Conservation (phyloP, 2,888 invertebrate genomes). For the Nemotelus nigrinus region DNA sequence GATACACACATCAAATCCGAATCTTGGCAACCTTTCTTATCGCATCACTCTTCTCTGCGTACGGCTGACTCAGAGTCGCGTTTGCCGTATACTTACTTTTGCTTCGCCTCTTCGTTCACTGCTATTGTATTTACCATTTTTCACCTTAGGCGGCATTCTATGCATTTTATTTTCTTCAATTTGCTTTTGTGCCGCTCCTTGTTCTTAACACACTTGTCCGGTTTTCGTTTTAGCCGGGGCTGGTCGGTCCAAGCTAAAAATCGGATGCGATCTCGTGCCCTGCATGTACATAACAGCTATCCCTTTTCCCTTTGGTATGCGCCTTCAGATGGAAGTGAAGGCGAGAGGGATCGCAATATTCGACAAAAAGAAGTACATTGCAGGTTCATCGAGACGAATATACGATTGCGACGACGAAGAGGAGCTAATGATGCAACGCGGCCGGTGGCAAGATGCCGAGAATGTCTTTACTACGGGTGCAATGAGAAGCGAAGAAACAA, state of each 20-base stretch:
- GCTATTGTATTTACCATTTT: constrained; percentile 10
- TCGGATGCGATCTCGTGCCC: not conserved
- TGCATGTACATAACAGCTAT: not conserved
- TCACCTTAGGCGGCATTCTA: not conserved
- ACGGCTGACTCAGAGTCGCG: too few species aligned
- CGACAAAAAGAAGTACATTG: too few species aligned
- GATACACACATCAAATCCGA: too few species aligned
- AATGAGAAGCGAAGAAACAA: too few species aligned
- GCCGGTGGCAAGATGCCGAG: too few species aligned
- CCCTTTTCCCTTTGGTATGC: constrained; percentile 34
- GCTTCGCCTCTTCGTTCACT: not conserved
- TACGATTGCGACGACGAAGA: too few species aligned
- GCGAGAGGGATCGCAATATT: constrained; percentile 1
- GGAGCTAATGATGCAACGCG: too few species aligned
- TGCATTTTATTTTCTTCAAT: not conserved
- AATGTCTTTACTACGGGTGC: too few species aligned
- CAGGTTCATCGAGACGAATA: too few species aligned
- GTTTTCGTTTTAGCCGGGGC: not conserved
- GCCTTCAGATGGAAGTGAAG: not conserved
- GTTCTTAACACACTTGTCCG: constrained; percentile 4
- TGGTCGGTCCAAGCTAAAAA: not conserved
- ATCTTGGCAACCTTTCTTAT: too few species aligned
- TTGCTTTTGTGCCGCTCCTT: not conserved
- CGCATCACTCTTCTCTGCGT: too few species aligned
- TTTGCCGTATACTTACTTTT: not conserved